Evolutionary conservation across 2,888 invertebrate genomes (phyloP).

Genomic region (Tetropium fuscum): DNA sequence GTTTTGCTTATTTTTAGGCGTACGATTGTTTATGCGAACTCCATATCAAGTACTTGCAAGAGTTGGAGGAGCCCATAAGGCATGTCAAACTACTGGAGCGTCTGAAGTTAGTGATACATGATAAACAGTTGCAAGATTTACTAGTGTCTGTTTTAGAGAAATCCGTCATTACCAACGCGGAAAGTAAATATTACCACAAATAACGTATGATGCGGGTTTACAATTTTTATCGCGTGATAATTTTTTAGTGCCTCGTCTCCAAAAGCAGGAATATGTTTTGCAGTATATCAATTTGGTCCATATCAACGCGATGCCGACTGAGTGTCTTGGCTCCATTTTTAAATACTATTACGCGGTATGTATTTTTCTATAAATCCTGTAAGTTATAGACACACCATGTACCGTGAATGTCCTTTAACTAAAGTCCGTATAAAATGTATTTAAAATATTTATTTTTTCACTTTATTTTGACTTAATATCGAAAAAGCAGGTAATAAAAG

Average conservation of each 20-base stretch:
- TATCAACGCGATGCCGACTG: constrained; percentile 9
- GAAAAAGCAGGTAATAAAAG: too few relatives aligned
- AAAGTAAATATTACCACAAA: constrained; percentile 17
- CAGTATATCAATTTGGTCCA: constrained; percentile 27
- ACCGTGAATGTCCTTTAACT: too few relatives aligned
- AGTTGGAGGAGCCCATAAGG: constrained; percentile 24
- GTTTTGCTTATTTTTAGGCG: constrained; percentile 21
- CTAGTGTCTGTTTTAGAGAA: constrained; percentile 20
- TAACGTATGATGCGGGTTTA: not conserved
- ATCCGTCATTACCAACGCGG: constrained; percentile 19
- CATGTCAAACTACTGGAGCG: constrained; percentile 21
- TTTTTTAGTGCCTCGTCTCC: constrained; percentile 24
- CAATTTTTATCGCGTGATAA: not conserved
- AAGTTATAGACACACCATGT: too few relatives aligned
- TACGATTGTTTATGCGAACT: constrained; percentile 22
- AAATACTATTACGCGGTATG: constrained; percentile 32
- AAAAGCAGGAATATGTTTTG: constrained; percentile 18
- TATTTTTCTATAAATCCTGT: constrained; percentile 1
- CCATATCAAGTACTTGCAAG: constrained; percentile 21
- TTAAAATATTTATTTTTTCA: too few relatives aligned
- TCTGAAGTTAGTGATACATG: constrained; percentile 20
- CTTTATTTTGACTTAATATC: too few relatives aligned
- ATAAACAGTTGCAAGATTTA: constrained; percentile 10
- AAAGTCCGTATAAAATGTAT: too few relatives aligned
- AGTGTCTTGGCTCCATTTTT: constrained; percentile 21